Evolutionary conservation across 2,797 vertebrate genomes (phyloP), one percentile per base, ranked within the genome.

Genomic region (Cyprinodon diabolis): DNA sequence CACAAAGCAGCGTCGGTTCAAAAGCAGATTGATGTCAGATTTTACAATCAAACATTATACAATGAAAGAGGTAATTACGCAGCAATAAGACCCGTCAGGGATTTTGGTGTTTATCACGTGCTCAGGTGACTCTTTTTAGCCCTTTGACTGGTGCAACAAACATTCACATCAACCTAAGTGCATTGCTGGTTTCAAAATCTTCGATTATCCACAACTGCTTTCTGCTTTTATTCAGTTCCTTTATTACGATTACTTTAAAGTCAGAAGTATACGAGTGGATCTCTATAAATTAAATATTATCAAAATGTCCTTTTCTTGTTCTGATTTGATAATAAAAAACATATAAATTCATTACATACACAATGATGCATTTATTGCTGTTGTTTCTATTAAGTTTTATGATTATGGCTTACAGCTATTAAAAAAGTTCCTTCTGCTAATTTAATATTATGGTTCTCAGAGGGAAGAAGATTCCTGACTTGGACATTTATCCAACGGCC

Each of bases 101-200:
- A n/a, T 81, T 88, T 89, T 79, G 71, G 17, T 49, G 72, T 86
- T 79, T 74, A 89, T 88, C 77, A 45, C 63, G 55, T 79, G 86
- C 88, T 83, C 84, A 81, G 81, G 86, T 88, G 84, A 87, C 86
- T 86, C 78, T 89, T 84, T 87, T 81, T 92, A 93, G 91, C 93
- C 93, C 92, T 94, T 93, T 92, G 81, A 90, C 83, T 90, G 89
- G 80, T 93, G 83, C 88, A 88, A 85, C 79, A 92, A 91, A 92
- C 87, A 90, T 90, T 90, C 86, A 86, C 66, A 84, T 88, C 90
- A 82, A 84, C 85, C 86, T 90, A 77, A 90, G 89, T 90, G 91
- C 86, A 85, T 91, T 76, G 84, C 89, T 90, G 85, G 86, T 92
- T 90, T 90, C 84, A 79, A 81, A 88, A 86, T 71, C 74, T 85